phyloP scores from a whole-genome alignment of 2,113 vertebrate genomes.

The Syngnathus typhle region DNA sequence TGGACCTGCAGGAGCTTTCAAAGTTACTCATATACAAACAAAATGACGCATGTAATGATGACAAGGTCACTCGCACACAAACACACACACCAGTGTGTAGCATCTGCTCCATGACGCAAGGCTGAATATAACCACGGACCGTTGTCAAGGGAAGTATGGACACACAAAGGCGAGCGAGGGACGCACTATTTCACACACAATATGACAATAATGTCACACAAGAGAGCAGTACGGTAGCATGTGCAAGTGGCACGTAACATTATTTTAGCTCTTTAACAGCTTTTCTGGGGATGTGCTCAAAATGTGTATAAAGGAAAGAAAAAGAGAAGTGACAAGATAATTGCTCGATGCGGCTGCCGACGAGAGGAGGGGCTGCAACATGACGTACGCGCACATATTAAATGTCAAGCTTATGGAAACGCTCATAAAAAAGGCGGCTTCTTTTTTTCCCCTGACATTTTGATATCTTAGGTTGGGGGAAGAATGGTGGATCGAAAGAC shows the following conservation, averaged over 20 bases:
- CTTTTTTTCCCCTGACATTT: not conserved
- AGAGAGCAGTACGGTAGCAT: no score
- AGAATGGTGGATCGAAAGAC: not conserved
- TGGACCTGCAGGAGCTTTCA: conserved; percentile 4
- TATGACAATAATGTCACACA: no score
- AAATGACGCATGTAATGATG: not conserved
- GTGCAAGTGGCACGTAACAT: no score
- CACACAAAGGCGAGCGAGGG: conserved; percentile 6
- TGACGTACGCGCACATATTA: not conserved
- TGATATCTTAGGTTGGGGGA: not conserved
- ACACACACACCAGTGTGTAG: conserved; percentile 28
- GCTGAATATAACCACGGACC: conserved; percentile 56
- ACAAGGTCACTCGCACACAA: not conserved
- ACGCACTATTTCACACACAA: no score
- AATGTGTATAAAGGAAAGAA: not conserved
- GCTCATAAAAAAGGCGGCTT: not conserved
- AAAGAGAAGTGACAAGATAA: not conserved
- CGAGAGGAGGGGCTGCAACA: not conserved
- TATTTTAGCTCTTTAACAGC: not conserved
- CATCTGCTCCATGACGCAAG: conserved; percentile 62
- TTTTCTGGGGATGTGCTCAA: not conserved
- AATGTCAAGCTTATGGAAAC: not conserved
- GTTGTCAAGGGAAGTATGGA: conserved; percentile 49
- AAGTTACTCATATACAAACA: conserved; percentile 25
- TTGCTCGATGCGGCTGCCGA: not conserved